Base-by-base conservation (phyloP, 2,113 vertebrate species). In the Aix galericulata region DNA sequence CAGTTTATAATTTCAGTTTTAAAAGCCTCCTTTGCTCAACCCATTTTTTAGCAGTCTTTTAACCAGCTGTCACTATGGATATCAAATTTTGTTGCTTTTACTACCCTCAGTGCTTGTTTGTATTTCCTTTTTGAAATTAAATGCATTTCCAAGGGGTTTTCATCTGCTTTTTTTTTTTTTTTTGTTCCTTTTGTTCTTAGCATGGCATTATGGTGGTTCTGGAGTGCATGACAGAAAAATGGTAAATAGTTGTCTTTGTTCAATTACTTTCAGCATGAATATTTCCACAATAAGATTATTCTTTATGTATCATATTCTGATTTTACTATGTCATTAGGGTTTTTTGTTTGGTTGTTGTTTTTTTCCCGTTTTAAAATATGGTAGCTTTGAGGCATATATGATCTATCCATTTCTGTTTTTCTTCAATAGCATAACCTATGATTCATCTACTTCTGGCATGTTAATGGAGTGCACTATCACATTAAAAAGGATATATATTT, bases 371-470 rank as follows among this genome's bases (percentile, higher is more conserved):
- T 91, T 77, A 85, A 89, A 90, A 92, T 46, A 86, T 67, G 32
- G 68, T 86, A 25, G 67, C 29, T 95, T 95, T 86, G 74, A 91
- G 63, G 25, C 44, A 59, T 75, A 48, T 78, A 34, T 66, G 74
- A 92, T 94, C 36, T 86, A 84, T 31, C 48, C 38, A 71, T 76
- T 87, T 93, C 71, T 83, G 62, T 17, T 63, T 92, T 81, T 82
- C 50, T 87, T 92, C 89, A 91, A 83, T 60, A 86, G 38, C 17
- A 40, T 90, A 85, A 55, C 15, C 32, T 86, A 63, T 90, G 91
- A 91, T 91, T 95, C 82, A 82, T 88, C 59, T 63, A 78, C 34
- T 80, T 94, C 76, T 94, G 91, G 31, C 66, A 90, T 74, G 23
- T 74, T 92, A 93, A 95, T 84, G 66, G 85, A 80, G 46, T 84